A percentile compares a stretch with the other conserved stretches of the same genome.
Evolutionary conservation across 2,888 invertebrate genomes (phyloP).

Genomic region (Exocentrus adspersus): DNA sequence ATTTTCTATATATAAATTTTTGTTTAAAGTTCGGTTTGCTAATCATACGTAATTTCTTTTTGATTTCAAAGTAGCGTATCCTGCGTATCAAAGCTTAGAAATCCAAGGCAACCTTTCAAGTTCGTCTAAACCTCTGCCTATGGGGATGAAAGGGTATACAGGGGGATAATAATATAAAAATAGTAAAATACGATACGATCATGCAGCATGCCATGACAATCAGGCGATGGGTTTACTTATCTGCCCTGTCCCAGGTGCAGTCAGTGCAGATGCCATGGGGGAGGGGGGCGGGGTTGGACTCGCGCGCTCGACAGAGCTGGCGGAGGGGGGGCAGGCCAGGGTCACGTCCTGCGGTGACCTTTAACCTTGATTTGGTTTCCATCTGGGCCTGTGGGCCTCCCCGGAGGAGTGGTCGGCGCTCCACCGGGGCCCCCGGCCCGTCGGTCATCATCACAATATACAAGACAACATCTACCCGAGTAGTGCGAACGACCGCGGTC

Average conservation of each 20-base stretch:
- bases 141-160: slow-evolving; percentile 4
- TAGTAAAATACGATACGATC: slow-evolving; percentile 42
- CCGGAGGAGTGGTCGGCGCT: slow-evolving; percentile 48
- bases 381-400: slow-evolving; percentile 68
- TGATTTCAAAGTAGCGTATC: too few relatives aligned
- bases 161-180: background rate
- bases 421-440: slow-evolving; percentile 48
- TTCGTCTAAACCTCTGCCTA: slow-evolving; percentile 19
- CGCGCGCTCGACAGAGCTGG: slow-evolving; percentile 61
- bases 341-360: slow-evolving; percentile 80
- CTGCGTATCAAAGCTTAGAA: slow-evolving; percentile 1
- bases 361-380: slow-evolving; percentile 85
- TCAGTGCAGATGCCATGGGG: slow-evolving; percentile 49
- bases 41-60: too few relatives aligned
- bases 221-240: slow-evolving; percentile 57
- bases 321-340: slow-evolving; percentile 68
- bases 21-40: too few relatives aligned
- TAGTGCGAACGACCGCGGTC: slow-evolving; percentile 35
- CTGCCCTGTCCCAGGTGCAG: slow-evolving; percentile 55
- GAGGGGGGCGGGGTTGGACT: slow-evolving; percentile 53
- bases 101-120: slow-evolving; percentile 6
- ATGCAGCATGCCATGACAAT: slow-evolving; percentile 58
- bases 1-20: too few relatives aligned
- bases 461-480: slow-evolving; percentile 43
- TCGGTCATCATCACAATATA: slow-evolving; percentile 24